Conservation (phyloP, 1,140 invertebrate species). For the Drosophila tropicalis region DNA sequence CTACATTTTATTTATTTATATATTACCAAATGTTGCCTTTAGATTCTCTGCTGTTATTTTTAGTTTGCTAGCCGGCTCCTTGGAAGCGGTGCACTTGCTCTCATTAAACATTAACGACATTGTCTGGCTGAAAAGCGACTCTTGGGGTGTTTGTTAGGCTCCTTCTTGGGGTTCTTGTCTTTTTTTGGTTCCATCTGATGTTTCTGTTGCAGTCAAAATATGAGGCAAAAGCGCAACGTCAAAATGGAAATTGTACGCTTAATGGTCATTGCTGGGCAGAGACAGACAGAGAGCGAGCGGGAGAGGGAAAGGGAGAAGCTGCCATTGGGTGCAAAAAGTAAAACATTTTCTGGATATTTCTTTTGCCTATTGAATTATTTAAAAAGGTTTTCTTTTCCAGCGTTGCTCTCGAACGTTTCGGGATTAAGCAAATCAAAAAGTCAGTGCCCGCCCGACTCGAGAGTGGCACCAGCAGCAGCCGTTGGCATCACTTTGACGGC, state of each 20-base stretch:
- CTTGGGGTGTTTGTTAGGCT: constrained; percentile 8
- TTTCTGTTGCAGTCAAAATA: constrained; percentile 51
- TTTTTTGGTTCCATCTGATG: background rate
- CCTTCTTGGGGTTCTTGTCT: background rate
- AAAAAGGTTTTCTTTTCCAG: constrained; percentile 55
- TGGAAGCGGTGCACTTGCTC: constrained; percentile 55
- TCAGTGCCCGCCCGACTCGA: constrained; percentile 43
- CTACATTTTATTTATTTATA: constrained; percentile 69
- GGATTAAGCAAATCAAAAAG: constrained; percentile 71
- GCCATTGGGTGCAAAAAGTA: constrained; percentile 36
- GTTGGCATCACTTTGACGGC: constrained; percentile 12
- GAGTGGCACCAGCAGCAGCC: constrained; percentile 13
- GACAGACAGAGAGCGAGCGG: no score
- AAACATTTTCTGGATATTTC: constrained; percentile 33
- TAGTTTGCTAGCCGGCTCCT: constrained; percentile 45
- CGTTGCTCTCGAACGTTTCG: constrained; percentile 35
- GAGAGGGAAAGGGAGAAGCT: constrained; percentile 23
- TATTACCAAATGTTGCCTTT: constrained; percentile 68
- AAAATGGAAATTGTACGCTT: constrained; percentile 60
- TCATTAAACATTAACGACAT: constrained; percentile 76
- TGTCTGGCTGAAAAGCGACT: constrained; percentile 50
- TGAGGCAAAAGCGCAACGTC: constrained; percentile 69
- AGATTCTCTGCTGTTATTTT: constrained; percentile 48
- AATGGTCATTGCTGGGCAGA: constrained; percentile 57
- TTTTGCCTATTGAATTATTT: constrained; percentile 67